These are phyloP conservation scores for Pseudomyrmex flavicornis DNA, from an alignment of 1,140 invertebrate genomes.

Conservation along the genomic window DNA sequence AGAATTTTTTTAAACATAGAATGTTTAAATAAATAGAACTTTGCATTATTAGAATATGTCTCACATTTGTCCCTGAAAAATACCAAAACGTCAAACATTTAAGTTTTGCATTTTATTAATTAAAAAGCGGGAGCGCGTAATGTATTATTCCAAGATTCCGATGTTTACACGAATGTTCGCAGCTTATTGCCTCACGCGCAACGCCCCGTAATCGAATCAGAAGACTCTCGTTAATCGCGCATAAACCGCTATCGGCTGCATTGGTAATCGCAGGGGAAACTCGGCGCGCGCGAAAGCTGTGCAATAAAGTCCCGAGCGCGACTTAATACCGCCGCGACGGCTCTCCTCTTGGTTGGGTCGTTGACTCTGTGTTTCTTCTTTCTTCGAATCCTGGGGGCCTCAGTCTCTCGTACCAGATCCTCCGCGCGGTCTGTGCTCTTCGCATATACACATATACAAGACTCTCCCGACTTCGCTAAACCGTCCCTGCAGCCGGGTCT, in stretches of 20 bases:
- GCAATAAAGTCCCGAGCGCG: constrained; percentile 70
- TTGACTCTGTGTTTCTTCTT: constrained; percentile 82
- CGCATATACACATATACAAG: constrained; percentile 20
- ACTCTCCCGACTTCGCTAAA: constrained; percentile 61
- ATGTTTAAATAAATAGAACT: too few species aligned
- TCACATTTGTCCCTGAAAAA: not conserved
- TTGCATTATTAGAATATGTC: not conserved
- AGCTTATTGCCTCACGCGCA: constrained; percentile 25
- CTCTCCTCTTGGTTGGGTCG: constrained; percentile 78
- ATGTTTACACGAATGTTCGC: constrained; percentile 33
- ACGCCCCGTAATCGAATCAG: constrained; percentile 50
- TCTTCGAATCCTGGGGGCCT: constrained; percentile 79
- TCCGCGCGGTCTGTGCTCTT: constrained; percentile 35
- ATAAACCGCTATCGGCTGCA: constrained; percentile 36
- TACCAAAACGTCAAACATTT: not conserved
- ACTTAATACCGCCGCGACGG: constrained; percentile 72
- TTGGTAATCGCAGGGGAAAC: constrained; percentile 50
- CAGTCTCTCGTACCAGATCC: constrained; percentile 65
- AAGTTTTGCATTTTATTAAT: not conserved
- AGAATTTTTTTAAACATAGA: too few species aligned
- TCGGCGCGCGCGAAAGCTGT: constrained; percentile 41
- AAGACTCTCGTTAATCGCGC: constrained; percentile 65
- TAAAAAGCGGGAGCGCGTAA: not conserved
- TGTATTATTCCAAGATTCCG: not conserved
- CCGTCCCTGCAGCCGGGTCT: constrained; percentile 50